Evolutionary conservation across 2,797 vertebrate species (phyloP).

Genomic region (Rhinogobio ventralis): DNA sequence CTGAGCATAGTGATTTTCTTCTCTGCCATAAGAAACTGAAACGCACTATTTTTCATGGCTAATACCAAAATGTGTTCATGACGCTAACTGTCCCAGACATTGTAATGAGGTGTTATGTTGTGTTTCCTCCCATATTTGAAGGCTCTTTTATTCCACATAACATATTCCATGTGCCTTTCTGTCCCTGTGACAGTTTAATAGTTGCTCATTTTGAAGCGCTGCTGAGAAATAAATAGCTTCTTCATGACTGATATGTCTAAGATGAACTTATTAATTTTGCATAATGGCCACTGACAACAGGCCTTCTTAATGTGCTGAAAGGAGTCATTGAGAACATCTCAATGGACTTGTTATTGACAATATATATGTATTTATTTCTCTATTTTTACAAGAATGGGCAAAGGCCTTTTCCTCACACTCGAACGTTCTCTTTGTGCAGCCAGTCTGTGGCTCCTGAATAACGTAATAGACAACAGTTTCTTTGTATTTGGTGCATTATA

Average conservation of each 20-base stretch:
- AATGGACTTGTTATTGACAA: conserved; percentile 34
- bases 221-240: conserved; percentile 11
- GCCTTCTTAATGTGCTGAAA: conserved; percentile 25
- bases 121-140: conserved; percentile 11
- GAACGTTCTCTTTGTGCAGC: not conserved
- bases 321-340: conserved; percentile 26
- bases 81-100: conserved; percentile 13
- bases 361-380: conserved; percentile 11
- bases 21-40: not conserved
- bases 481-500: not conserved
- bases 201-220: conserved; percentile 26
- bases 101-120: conserved; percentile 39
- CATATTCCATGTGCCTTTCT: conserved; percentile 11
- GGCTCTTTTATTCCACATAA: conserved; percentile 25
- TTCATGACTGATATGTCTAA: conserved; percentile 20
- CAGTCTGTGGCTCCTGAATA: not conserved
- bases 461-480: not conserved
- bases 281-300: conserved; percentile 27
- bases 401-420: conserved; percentile 9
- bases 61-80: not conserved
- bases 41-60: not conserved
- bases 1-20: conserved; percentile 7
- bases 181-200: conserved; percentile 36
- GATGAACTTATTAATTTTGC: conserved; percentile 25
- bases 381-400: conserved; percentile 9